These are phyloP conservation scores for Pandemis corylana DNA, from an alignment of 2,888 invertebrate species.

Conservation along the genomic window DNA sequence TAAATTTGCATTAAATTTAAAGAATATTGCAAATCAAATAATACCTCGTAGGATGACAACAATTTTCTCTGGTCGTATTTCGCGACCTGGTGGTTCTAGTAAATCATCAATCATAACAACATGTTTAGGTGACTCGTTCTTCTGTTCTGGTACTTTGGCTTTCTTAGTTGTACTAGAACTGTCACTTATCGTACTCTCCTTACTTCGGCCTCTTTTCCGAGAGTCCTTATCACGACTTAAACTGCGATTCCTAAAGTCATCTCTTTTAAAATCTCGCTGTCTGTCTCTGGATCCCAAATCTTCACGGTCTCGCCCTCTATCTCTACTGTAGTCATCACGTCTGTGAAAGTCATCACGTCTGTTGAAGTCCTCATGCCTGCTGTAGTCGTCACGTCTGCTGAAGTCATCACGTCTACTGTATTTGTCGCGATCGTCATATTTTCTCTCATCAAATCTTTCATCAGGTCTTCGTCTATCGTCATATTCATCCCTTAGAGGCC, in stretches of 20 bases:
- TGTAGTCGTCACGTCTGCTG: constrained; percentile 26
- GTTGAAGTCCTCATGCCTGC: constrained; percentile 43
- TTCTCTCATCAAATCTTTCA: constrained; percentile 55
- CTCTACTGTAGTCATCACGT: constrained; percentile 51
- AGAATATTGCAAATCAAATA: neutral
- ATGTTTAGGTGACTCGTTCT: constrained; percentile 62
- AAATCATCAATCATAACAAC: constrained; percentile 92
- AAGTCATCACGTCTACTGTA: constrained; percentile 50
- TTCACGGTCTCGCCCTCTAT: constrained; percentile 48
- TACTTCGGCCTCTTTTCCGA: constrained; percentile 69
- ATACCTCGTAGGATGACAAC: constrained; percentile 93
- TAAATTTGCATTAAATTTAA: neutral
- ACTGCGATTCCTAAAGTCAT: constrained; percentile 58
- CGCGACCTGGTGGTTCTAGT: constrained; percentile 91
- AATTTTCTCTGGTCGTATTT: constrained; percentile 91
- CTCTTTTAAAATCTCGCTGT: constrained; percentile 53
- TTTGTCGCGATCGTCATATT: constrained; percentile 60
- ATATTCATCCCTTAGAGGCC: constrained; percentile 48
- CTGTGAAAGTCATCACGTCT: constrained; percentile 50
- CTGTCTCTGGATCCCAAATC: constrained; percentile 47
- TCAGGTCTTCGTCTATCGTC: constrained; percentile 52
- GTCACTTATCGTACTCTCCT: constrained; percentile 61
- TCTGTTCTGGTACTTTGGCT: constrained; percentile 56
- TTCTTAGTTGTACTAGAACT: constrained; percentile 54
- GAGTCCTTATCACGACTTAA: constrained; percentile 68